Conservation (phyloP, 2,888 invertebrate species). For the Apodemia hepburni region DNA sequence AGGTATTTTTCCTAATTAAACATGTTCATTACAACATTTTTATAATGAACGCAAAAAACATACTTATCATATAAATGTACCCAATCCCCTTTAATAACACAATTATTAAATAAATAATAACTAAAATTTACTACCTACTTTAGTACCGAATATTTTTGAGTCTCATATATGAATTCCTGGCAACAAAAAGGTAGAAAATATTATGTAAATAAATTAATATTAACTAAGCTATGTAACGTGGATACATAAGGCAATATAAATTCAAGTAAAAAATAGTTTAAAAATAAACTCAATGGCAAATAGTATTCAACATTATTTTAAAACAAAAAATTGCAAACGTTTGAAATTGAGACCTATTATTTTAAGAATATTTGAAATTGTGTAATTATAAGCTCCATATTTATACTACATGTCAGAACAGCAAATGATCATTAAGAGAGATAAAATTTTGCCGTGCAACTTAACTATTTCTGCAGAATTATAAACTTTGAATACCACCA, state of each 20-base stretch:
- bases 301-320: too few relatives aligned
- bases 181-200: neutral
- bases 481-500: too few relatives aligned
- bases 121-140: neutral
- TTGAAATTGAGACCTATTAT: too few relatives aligned
- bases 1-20: neutral
- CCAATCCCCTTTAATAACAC: neutral
- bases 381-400: too few relatives aligned
- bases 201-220: neutral
- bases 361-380: too few relatives aligned
- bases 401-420: too few relatives aligned
- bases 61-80: neutral
- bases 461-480: too few relatives aligned
- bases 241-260: neutral
- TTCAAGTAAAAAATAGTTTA: neutral
- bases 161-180: neutral
- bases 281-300: neutral
- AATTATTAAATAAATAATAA: neutral
- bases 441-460: too few relatives aligned
- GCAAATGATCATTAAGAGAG: too few relatives aligned
- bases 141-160: neutral
- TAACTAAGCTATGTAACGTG: neutral
- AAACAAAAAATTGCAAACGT: too few relatives aligned
- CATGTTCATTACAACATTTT: neutral
- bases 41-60: neutral